Percentiles rank a stretch among this genome's conserved stretches.
phyloP scores from a whole-genome alignment of 2,888 invertebrate genomes.

The Endotricha flammealis region DNA sequence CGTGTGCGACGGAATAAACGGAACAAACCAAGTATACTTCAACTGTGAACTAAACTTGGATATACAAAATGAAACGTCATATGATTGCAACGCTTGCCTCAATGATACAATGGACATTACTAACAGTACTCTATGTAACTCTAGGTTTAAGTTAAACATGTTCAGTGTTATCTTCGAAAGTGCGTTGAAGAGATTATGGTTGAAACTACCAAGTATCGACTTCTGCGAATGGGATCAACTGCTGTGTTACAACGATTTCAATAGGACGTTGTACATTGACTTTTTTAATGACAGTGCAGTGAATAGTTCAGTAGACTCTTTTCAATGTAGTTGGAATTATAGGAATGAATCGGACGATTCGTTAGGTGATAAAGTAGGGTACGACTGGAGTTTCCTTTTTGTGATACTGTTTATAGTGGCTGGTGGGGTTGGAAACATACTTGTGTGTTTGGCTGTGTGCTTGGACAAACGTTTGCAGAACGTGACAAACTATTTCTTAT shows the following conservation, averaged over 20 bases:
- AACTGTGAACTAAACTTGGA: conserved; percentile 59
- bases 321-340: conserved; percentile 60
- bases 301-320: conserved; percentile 37
- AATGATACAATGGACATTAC: conserved; percentile 43
- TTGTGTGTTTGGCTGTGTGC: conserved; percentile 95
- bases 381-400: conserved; percentile 91
- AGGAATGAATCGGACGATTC: conserved; percentile 40
- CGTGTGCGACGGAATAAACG: conserved; percentile 37
- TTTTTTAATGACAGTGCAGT: conserved; percentile 32
- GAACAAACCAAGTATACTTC: conserved; percentile 30
- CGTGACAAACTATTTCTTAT: conserved; percentile 96
- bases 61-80: conserved; percentile 68
- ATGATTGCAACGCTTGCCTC: conserved; percentile 52
- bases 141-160: conserved; percentile 63
- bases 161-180: conserved; percentile 57
- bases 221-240: conserved; percentile 54
- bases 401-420: conserved; percentile 91
- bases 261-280: conserved; percentile 59
- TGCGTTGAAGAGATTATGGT: conserved; percentile 61
- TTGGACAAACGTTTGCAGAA: conserved; percentile 94
- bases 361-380: conserved; percentile 44
- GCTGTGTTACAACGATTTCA: conserved; percentile 46
- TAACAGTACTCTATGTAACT: conserved; percentile 56
- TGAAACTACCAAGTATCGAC: conserved; percentile 48
- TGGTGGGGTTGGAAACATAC: conserved; percentile 92